These are phyloP conservation scores for Teleiodes luculella DNA, from an alignment of 2,888 invertebrate genomes.

Conservation along the genomic window DNA sequence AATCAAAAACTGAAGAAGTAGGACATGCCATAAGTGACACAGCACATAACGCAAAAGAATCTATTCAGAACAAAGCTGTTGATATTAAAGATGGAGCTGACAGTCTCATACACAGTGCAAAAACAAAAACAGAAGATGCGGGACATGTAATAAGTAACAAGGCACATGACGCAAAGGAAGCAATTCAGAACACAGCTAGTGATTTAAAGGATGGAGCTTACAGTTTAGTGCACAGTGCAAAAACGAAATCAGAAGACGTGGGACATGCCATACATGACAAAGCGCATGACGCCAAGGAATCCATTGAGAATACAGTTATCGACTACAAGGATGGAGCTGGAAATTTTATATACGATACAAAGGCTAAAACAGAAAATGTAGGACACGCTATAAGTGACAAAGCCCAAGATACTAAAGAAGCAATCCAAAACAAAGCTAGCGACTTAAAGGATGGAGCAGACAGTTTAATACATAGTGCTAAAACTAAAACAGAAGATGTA, in stretches of 20 bases:
- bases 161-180: slow-evolving; percentile 31
- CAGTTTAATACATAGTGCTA: slow-evolving; percentile 17
- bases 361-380: neutral
- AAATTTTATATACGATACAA: neutral
- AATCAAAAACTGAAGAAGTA: slow-evolving; percentile 22
- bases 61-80: slow-evolving; percentile 14
- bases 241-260: slow-evolving; percentile 27
- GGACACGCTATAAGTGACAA: slow-evolving; percentile 28
- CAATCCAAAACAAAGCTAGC: slow-evolving; percentile 12
- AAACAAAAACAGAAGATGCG: slow-evolving; percentile 25
- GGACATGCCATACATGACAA: too few species aligned
- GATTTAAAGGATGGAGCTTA: neutral
- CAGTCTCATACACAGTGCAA: slow-evolving; percentile 16
- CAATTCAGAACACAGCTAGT: slow-evolving; percentile 28
- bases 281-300: slow-evolving; percentile 18
- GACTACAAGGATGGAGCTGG: slow-evolving; percentile 20
- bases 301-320: slow-evolving; percentile 26
- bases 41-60: slow-evolving; percentile 25
- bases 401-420: slow-evolving; percentile 27
- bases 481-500: slow-evolving; percentile 26
- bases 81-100: slow-evolving; percentile 14
- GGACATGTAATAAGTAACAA: slow-evolving; percentile 28
- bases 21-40: slow-evolving; percentile 29
- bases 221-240: neutral
- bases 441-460: slow-evolving; percentile 14